Conservation (phyloP, 2,797 vertebrate genomes). For the Neomorphus geoffroyi region DNA sequence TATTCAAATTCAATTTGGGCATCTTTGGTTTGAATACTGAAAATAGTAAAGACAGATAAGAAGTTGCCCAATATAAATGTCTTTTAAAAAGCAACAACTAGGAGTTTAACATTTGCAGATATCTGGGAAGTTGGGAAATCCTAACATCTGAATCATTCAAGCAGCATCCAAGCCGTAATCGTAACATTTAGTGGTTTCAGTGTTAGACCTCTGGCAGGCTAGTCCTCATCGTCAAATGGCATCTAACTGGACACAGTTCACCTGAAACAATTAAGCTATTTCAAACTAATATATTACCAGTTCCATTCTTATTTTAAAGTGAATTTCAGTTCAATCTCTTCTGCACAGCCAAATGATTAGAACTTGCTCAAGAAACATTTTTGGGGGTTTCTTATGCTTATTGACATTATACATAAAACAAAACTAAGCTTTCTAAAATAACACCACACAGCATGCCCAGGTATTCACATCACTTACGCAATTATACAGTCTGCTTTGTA, state of each 20-base stretch:
- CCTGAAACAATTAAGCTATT: background rate
- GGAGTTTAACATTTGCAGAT: background rate
- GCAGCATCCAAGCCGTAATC: background rate
- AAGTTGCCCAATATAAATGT: slow-evolving; percentile 3
- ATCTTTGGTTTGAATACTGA: background rate
- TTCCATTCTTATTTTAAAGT: background rate
- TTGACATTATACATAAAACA: background rate
- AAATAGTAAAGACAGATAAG: slow-evolving; percentile 34
- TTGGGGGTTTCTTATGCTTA: background rate
- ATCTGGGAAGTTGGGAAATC: slow-evolving; percentile 1
- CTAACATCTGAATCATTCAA: background rate
- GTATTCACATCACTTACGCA: background rate
- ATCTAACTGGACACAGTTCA: background rate
- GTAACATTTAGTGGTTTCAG: background rate
- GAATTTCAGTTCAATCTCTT: background rate
- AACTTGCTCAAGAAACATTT: background rate
- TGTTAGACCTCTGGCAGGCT: background rate
- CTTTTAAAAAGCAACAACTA: slow-evolving; percentile 8
- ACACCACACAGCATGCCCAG: background rate
- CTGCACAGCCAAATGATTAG: background rate
- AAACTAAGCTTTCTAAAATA: background rate
- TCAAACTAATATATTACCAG: background rate
- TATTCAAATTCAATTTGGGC: background rate
- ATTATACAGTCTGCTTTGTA: background rate
- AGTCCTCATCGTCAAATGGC: background rate